Conservation (phyloP, 64 coral and sea anemone species). For the Dendrophyllia cribrosa region DNA sequence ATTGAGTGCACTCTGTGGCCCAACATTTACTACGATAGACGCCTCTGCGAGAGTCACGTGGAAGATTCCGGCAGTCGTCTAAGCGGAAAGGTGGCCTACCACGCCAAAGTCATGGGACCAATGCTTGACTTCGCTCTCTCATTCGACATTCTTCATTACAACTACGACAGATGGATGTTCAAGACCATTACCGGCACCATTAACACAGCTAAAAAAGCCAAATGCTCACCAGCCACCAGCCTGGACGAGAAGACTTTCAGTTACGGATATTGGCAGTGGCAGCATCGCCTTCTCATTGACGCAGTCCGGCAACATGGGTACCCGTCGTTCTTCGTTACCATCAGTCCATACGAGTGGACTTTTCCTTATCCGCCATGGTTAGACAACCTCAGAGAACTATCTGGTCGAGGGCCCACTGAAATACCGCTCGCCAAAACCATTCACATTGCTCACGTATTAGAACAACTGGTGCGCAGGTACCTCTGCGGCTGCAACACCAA, state of each 20-base stretch:
- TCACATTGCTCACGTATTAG: constrained; percentile 49
- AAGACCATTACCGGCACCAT: constrained; percentile 50
- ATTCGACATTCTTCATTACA: constrained; percentile 56
- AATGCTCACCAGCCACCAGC: constrained; percentile 5
- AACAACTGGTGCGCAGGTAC: constrained; percentile 52
- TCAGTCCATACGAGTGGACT: constrained; percentile 58
- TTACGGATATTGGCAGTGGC: constrained; percentile 49
- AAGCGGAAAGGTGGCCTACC: constrained; percentile 35
- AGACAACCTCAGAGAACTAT: not conserved
- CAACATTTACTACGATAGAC: not conserved
- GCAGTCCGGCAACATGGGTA: constrained; percentile 47
- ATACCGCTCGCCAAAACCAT: not conserved
- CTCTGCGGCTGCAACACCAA: constrained; percentile 47
- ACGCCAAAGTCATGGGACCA: not conserved
- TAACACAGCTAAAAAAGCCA: not conserved
- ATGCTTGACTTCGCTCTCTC: constrained; percentile 40
- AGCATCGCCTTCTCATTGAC: constrained; percentile 51
- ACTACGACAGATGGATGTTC: constrained; percentile 69
- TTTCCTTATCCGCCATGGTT: constrained; percentile 50
- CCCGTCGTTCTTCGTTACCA: constrained; percentile 28
- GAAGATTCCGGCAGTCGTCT: not conserved
- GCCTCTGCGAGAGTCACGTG: constrained; percentile 27
- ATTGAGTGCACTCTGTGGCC: constrained; percentile 64
- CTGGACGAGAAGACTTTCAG: constrained; percentile 60
- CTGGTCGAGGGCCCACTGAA: not conserved